Conservation (phyloP, 2,113 vertebrate genomes). For the Sylvicapra grimmia region DNA sequence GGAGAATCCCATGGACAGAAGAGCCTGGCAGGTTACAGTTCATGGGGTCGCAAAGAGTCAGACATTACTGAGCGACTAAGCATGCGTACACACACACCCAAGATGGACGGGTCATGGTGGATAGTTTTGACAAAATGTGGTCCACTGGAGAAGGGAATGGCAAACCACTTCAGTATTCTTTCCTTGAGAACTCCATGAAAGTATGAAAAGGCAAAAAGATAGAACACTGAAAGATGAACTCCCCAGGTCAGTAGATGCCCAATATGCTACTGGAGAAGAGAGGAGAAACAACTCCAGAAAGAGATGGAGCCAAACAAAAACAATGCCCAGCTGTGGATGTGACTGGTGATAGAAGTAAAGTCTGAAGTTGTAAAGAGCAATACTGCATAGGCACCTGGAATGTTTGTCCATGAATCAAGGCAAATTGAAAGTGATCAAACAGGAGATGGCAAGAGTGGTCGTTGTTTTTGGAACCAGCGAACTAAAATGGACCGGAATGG, state of each 20-base stretch:
- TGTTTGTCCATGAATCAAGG: neutral
- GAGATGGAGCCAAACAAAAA: neutral
- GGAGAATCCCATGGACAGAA: neutral
- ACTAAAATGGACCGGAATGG: neutral
- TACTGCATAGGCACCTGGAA: neutral
- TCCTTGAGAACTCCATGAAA: neutral
- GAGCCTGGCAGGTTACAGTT: neutral
- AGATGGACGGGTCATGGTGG: neutral
- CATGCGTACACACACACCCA: rapidly evolving
- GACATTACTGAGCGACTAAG: neutral
- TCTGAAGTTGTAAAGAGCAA: neutral
- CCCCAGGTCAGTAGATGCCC: neutral
- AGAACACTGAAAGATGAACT: neutral
- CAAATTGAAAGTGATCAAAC: neutral
- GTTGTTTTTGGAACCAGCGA: rapidly evolving
- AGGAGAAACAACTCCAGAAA: neutral
- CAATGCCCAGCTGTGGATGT: neutral
- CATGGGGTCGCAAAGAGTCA: neutral
- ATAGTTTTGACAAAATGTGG: neutral
- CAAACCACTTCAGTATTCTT: neutral
- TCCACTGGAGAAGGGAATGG: neutral
- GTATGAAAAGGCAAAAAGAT: neutral
- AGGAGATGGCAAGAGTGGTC: neutral
- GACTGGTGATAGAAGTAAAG: neutral
- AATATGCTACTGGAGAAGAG: neutral